Evolutionary conservation across 1,140 invertebrate species (phyloP).

Genomic region (Agrypnia vestita): DNA sequence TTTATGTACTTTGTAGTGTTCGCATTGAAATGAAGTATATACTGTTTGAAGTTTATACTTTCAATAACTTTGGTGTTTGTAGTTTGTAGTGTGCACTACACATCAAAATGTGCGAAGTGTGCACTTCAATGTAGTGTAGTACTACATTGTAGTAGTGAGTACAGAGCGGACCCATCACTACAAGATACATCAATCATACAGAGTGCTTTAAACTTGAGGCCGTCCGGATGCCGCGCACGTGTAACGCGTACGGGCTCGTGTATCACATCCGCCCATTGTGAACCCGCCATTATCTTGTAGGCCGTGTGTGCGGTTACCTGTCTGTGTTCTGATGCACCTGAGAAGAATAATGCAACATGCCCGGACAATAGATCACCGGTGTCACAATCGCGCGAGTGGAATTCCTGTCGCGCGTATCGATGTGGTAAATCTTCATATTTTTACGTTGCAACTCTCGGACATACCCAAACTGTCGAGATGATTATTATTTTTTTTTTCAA

Average conservation of each 20-base stretch:
- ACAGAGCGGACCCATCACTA: no score
- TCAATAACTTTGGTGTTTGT: no score
- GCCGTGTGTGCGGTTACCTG: neutral
- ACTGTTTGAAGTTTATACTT: no score
- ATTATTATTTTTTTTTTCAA: neutral
- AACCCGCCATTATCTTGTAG: constrained; percentile 4
- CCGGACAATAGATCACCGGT: constrained; percentile 22
- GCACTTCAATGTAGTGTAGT: no score
- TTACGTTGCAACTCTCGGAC: neutral
- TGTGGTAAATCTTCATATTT: constrained; percentile 12
- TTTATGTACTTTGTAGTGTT: no score
- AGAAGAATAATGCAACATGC: constrained; percentile 11
- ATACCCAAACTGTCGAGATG: neutral
- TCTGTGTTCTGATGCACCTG: constrained; percentile 13
- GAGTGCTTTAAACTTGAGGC: neutral
- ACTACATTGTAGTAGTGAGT: no score
- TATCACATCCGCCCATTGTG: constrained; percentile 22
- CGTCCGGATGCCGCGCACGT: constrained; percentile 5
- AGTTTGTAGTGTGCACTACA: no score
- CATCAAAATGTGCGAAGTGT: no score
- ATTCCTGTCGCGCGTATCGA: neutral
- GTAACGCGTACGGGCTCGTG: neutral
- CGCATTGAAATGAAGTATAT: no score
- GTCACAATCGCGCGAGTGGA: constrained; percentile 11
- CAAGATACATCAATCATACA: no score